Evolutionary conservation across 1,140 invertebrate genomes (phyloP).

Genomic region (Theocolax elegans): DNA sequence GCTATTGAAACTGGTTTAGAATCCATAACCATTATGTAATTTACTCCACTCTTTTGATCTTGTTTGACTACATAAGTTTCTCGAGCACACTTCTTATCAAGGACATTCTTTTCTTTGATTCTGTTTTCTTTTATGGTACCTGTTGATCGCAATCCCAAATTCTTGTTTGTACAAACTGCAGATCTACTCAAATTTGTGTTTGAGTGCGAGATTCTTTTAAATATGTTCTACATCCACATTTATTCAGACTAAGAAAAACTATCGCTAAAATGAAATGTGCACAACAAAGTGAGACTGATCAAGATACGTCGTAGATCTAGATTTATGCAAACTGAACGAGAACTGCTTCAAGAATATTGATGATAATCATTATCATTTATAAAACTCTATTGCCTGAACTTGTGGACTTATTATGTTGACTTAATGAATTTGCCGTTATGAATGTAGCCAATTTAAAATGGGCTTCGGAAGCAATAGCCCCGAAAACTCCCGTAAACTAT

Average conservation of each 20-base stretch:
- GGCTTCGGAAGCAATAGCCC: not conserved
- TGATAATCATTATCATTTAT: constrained; percentile 2
- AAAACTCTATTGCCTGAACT: not conserved
- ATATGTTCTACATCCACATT: not conserved
- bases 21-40: not conserved
- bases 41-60: not conserved
- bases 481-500: not conserved
- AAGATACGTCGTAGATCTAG: not conserved
- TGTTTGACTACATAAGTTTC: too few relatives aligned
- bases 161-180: not conserved
- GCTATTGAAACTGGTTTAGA: constrained; percentile 32
- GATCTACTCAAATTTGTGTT: too few relatives aligned
- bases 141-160: not conserved
- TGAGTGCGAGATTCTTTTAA: not conserved
- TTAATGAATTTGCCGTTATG: not conserved
- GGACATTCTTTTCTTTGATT: not conserved
- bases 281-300: not conserved
- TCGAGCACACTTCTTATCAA: constrained; percentile 3
- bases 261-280: not conserved
- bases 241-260: constrained; percentile 2
- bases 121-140: not conserved
- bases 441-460: not conserved
- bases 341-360: not conserved
- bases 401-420: not conserved
- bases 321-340: not conserved